Evolutionary conservation across 1,140 invertebrate species (phyloP).

Genomic region (Parapsyche elsis): DNA sequence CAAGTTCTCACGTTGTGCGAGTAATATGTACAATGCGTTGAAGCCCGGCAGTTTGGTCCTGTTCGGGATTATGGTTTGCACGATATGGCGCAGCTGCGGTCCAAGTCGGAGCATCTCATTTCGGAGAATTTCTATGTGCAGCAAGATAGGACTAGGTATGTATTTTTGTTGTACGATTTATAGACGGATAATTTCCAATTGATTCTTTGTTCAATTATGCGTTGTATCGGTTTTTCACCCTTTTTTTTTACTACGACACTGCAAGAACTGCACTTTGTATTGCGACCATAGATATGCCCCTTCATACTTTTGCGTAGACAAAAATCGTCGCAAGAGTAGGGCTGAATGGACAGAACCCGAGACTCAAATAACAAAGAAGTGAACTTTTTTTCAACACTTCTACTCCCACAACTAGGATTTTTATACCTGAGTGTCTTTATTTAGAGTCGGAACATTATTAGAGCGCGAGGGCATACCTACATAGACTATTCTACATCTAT

Average conservation of each 20-base stretch:
- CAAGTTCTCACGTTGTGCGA: slow-evolving; percentile 79
- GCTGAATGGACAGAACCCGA: no score
- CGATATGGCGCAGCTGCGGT: slow-evolving; percentile 96
- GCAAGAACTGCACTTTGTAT: slow-evolving; percentile 76
- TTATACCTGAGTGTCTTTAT: no score
- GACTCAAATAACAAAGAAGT: no score
- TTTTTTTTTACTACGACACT: slow-evolving; percentile 69
- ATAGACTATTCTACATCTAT: no score
- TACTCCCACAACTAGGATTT: no score
- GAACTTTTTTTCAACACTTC: no score
- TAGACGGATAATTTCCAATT: slow-evolving; percentile 49
- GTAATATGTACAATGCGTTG: slow-evolving; percentile 77
- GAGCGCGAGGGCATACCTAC: no score
- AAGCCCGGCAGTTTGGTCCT: slow-evolving; percentile 86
- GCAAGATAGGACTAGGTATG: slow-evolving; percentile 96
- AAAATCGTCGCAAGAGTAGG: no score
- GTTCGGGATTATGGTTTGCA: slow-evolving; percentile 98
- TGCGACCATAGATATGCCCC: no score
- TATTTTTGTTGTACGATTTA: no score
- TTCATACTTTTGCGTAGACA: slow-evolving; percentile 78
- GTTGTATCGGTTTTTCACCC: background rate
- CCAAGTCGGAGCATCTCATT: slow-evolving; percentile 93
- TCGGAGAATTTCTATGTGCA: slow-evolving; percentile 95
- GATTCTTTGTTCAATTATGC: slow-evolving; percentile 49
- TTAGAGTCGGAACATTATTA: no score